Conservation (phyloP, 2,113 vertebrate species). For the Tinamus guttatus region DNA sequence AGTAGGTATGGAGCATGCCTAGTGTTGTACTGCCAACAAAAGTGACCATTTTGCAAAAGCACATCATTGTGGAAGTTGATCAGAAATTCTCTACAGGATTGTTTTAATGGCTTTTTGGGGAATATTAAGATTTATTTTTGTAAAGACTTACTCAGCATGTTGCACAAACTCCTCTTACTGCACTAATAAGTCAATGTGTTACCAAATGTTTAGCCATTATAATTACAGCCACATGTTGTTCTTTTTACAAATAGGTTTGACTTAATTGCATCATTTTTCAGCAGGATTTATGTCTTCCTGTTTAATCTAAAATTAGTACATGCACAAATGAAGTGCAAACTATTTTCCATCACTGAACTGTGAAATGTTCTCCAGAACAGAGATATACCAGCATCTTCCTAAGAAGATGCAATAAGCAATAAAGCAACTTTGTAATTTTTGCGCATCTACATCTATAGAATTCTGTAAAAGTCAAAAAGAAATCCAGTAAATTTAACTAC, state of each 20-base stretch:
- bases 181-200: constrained; percentile 79
- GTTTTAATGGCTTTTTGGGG: constrained; percentile 15
- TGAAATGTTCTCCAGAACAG: constrained; percentile 59
- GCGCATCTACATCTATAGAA: not conserved
- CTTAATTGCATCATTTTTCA: constrained; percentile 81
- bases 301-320: constrained; percentile 81
- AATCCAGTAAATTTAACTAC: not conserved
- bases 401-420: constrained; percentile 25
- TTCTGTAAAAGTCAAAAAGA: constrained; percentile 4
- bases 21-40: not conserved
- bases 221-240: constrained; percentile 81
- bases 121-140: constrained; percentile 75
- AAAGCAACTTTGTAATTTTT: constrained; percentile 45
- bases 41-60: not conserved
- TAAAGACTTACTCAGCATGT: constrained; percentile 77
- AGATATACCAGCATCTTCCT: constrained; percentile 49
- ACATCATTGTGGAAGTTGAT: not conserved
- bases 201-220: constrained; percentile 74
- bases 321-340: constrained; percentile 77
- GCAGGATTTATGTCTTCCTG: constrained; percentile 76
- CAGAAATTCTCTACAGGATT: constrained; percentile 29
- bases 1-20: not conserved
- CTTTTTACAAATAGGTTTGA: constrained; percentile 77
- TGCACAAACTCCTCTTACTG: constrained; percentile 75
- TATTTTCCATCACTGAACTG: constrained; percentile 70